Evolutionary conservation across 2,888 invertebrate genomes (phyloP).

Genomic region (Gastrophysa polygoni): DNA sequence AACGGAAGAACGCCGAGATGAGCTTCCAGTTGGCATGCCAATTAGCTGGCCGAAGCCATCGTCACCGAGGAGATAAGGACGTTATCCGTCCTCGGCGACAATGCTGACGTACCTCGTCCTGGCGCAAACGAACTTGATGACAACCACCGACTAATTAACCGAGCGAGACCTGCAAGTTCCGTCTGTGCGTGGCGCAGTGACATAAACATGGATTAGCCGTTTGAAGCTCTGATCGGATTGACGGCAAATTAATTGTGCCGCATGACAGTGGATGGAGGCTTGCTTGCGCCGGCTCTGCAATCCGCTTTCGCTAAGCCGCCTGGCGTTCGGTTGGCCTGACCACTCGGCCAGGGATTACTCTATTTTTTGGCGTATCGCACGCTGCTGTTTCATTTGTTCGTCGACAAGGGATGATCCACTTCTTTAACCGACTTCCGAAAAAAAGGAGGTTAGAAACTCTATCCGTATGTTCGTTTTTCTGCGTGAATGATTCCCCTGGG

Average conservation of each 20-base stretch:
- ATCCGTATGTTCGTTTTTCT: too few relatives aligned
- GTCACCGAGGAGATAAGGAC: not conserved
- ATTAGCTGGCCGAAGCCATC: not conserved
- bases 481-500: too few relatives aligned
- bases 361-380: not conserved
- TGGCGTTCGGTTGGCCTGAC: constrained; percentile 32
- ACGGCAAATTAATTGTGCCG: constrained; percentile 57
- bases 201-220: constrained; percentile 56
- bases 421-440: not conserved
- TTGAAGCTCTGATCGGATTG: constrained; percentile 56
- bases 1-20: too few relatives aligned
- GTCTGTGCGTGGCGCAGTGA: constrained; percentile 46
- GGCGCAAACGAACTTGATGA: constrained; percentile 3
- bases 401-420: not conserved
- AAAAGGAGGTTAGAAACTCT: too few relatives aligned
- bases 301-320: constrained; percentile 55
- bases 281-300: constrained; percentile 49
- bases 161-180: constrained; percentile 26
- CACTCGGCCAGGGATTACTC: not conserved
- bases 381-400: not conserved
- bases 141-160: constrained; percentile 45
- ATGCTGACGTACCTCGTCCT: not conserved
- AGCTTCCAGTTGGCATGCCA: not conserved
- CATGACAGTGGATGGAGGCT: constrained; percentile 51
- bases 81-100: not conserved